Conservation (phyloP, 1,140 invertebrate genomes). For the Lepidurus packardi region DNA sequence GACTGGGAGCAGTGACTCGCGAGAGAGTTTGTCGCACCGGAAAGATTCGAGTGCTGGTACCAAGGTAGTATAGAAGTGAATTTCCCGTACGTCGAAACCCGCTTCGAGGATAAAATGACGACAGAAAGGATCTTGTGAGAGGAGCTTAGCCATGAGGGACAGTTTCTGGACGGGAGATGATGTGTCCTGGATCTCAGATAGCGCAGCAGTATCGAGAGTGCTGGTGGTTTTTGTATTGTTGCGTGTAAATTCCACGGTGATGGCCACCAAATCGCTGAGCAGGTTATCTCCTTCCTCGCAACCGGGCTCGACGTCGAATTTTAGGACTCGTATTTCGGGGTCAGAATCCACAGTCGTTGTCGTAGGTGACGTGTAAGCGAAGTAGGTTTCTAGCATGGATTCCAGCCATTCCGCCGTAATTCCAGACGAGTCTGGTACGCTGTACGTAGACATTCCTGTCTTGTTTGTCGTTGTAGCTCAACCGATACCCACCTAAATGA, state of each 20-base stretch:
- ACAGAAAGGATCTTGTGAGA: conserved; percentile 66
- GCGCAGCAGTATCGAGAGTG: conserved; percentile 35
- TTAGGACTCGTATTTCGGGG: conserved; percentile 35
- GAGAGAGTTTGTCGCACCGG: conserved; percentile 45
- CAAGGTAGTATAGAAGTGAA: conserved; percentile 70
- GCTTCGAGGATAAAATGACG: conserved; percentile 70
- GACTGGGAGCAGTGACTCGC: conserved; percentile 48
- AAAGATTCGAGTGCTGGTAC: conserved; percentile 57
- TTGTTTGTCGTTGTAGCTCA: not conserved
- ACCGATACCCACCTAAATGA: not conserved
- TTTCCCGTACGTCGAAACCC: conserved; percentile 72
- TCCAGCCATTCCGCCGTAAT: conserved; percentile 56
- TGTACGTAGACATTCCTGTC: not conserved
- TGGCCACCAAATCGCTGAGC: conserved; percentile 57
- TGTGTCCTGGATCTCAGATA: conserved; percentile 30
- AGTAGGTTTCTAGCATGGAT: conserved; percentile 51
- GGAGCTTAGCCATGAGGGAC: conserved; percentile 65
- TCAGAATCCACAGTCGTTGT: not conserved
- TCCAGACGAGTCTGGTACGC: conserved; percentile 46
- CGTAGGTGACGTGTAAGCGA: not conserved
- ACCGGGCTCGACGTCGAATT: conserved; percentile 50
- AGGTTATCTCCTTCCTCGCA: conserved; percentile 54
- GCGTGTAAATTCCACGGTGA: conserved; percentile 49
- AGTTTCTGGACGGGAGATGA: conserved; percentile 39
- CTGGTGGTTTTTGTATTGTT: conserved; percentile 32